These are phyloP conservation scores for Trididemnum clinides DNA, from an alignment of 23 tunicate genomes.

Conservation along the genomic window DNA sequence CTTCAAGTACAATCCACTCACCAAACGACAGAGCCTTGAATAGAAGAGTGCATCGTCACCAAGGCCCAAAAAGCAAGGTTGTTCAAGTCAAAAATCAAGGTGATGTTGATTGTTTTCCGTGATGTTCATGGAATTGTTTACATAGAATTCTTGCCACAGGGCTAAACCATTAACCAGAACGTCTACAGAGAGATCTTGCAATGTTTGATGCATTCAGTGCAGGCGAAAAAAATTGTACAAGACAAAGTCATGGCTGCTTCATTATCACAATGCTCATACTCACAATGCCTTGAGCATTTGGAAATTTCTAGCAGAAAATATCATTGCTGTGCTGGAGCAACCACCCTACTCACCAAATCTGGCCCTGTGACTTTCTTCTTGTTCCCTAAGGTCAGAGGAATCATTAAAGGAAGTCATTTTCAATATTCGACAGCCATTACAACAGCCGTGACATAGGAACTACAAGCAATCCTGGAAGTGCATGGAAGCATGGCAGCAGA, in stretches of 20 bases:
- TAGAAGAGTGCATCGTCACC: neutral
- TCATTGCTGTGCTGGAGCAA: neutral
- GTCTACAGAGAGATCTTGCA: neutral
- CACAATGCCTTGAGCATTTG: neutral
- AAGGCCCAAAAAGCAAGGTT: neutral
- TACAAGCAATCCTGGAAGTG: neutral
- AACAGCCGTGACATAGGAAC: neutral
- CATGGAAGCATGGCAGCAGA: neutral
- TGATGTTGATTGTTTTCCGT: too few relatives aligned
- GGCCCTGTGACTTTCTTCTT: neutral
- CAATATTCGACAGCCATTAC: too few relatives aligned
- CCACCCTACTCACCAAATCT: neutral
- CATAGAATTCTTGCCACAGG: too few relatives aligned
- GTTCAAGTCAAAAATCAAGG: too few relatives aligned
- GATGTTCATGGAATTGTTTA: too few relatives aligned
- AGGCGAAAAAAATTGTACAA: neutral
- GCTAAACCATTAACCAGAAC: too few relatives aligned
- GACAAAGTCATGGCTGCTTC: too few relatives aligned
- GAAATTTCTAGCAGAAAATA: neutral
- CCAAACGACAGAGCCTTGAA: neutral
- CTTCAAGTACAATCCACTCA: too few relatives aligned
- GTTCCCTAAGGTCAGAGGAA: neutral
- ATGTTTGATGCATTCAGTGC: neutral
- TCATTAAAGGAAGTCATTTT: neutral
- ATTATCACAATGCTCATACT: neutral